phyloP scores from a whole-genome alignment of 2,797 vertebrate species.

The Gephyroberyx darwinii region DNA sequence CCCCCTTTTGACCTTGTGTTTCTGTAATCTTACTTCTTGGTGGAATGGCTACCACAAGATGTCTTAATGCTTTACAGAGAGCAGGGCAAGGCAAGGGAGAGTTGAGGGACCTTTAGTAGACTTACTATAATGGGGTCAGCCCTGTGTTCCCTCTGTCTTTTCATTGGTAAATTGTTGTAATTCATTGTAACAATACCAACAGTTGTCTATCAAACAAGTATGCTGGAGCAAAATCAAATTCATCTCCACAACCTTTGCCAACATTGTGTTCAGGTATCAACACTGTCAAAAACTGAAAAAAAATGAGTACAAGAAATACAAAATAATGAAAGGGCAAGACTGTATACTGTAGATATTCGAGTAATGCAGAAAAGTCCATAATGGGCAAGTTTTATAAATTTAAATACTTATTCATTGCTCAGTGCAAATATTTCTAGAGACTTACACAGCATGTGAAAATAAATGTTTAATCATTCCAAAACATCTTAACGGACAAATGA shows the following conservation, averaged over 20 bases:
- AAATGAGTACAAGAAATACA: background rate
- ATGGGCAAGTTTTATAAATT: too few species aligned
- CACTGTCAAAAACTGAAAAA: background rate
- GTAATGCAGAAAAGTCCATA: background rate
- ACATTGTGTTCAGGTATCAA: background rate
- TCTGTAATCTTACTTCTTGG: too few species aligned
- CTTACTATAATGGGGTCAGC: slow-evolving; percentile 15
- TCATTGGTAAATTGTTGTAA: background rate
- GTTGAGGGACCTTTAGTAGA: slow-evolving; percentile 12
- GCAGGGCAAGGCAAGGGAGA: background rate
- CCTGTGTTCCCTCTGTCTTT: background rate
- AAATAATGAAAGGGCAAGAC: background rate
- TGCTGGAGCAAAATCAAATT: background rate
- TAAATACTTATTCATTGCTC: too few species aligned
- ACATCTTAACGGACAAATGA: too few species aligned
- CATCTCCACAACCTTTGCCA: too few species aligned
- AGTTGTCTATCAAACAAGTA: background rate
- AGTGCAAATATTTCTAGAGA: too few species aligned
- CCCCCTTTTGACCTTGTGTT: too few species aligned
- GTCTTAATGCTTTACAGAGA: too few species aligned
- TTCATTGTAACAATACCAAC: background rate
- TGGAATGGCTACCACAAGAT: too few species aligned
- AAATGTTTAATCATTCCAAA: too few species aligned
- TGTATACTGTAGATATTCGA: background rate
- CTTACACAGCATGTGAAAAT: too few species aligned